phyloP scores from a whole-genome alignment of 2,113 vertebrate species.

The Aramus guarauna region DNA sequence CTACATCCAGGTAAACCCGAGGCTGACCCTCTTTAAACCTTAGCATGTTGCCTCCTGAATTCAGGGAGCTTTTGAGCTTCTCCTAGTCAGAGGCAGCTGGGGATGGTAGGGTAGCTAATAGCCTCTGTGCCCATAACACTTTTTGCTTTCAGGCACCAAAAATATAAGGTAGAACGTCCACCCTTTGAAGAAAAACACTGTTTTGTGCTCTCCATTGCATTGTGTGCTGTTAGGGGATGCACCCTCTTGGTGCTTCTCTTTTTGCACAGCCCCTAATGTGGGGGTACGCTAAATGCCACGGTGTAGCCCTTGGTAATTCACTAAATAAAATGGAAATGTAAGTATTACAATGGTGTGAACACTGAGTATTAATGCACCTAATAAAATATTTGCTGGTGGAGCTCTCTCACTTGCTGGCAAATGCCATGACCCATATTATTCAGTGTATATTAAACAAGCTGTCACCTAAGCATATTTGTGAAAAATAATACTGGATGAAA shows the following conservation, averaged over 20 bases:
- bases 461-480: conserved; percentile 58
- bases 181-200: neutral
- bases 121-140: neutral
- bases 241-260: neutral
- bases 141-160: neutral
- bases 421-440: conserved; percentile 67
- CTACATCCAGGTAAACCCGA: neutral
- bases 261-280: neutral
- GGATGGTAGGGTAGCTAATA: neutral
- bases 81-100: neutral
- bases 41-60: neutral
- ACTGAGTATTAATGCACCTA: neutral
- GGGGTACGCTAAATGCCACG: neutral
- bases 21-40: neutral
- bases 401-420: conserved; percentile 54
- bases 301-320: neutral
- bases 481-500: conserved; percentile 57
- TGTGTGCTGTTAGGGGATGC: neutral
- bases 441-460: conserved; percentile 68
- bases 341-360: neutral
- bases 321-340: neutral
- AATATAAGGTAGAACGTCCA: neutral
- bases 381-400: conserved; percentile 31
- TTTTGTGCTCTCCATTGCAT: neutral
- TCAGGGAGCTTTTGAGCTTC: neutral